Percentiles rank a stretch among this genome's conserved stretches.
phyloP scores from a whole-genome alignment of 2,113 vertebrate species.

The Pangasianodon hypophthalmus region DNA sequence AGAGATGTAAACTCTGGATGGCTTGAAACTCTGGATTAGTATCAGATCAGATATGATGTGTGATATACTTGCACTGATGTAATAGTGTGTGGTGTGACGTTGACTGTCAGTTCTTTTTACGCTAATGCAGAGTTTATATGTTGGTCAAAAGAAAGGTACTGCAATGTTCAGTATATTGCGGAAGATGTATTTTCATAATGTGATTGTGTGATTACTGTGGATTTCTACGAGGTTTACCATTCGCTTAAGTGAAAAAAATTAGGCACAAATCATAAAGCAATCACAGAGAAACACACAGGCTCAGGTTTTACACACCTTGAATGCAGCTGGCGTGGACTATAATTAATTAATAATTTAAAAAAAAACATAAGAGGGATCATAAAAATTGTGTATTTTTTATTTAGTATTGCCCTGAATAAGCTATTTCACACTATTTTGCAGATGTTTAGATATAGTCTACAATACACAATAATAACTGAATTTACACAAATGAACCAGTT shows the following conservation, averaged over 20 bases:
- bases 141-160: neutral
- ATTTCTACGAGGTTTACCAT: neutral
- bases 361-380: too few relatives aligned
- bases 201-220: neutral
- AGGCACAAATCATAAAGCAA: neutral
- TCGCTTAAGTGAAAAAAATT: neutral
- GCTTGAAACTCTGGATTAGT: neutral
- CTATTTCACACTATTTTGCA: too few relatives aligned
- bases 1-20: neutral
- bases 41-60: slow-evolving; percentile 1
- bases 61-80: neutral
- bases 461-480: too few relatives aligned
- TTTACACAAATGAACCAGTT: too few relatives aligned
- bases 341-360: too few relatives aligned
- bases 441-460: too few relatives aligned
- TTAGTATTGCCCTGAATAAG: too few relatives aligned
- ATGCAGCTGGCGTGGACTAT: too few relatives aligned
- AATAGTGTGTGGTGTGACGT: slow-evolving; percentile 4
- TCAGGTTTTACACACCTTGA: neutral
- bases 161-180: neutral
- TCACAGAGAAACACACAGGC: neutral
- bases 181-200: neutral
- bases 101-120: neutral
- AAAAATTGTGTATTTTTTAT: too few relatives aligned
- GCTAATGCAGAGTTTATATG: neutral